These are phyloP conservation scores for Lasioglossum morio DNA, from an alignment of 2,888 invertebrate genomes.

Conservation along the genomic window DNA sequence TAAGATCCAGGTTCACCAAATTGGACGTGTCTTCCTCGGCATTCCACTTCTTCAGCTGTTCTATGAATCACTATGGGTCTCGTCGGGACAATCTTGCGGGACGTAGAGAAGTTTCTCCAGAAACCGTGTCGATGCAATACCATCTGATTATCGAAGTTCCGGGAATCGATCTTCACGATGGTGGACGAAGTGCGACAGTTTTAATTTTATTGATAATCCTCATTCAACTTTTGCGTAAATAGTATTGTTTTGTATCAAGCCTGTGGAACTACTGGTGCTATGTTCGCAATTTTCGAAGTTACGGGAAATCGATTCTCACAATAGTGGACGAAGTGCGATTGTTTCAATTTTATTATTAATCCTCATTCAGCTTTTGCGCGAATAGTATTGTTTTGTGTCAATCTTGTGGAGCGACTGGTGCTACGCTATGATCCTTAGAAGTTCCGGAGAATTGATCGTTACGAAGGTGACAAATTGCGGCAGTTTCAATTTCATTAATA, in stretches of 20 bases:
- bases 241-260: not conserved
- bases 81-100: not conserved
- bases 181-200: not conserved
- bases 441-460: too few species aligned
- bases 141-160: not conserved
- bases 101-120: not conserved
- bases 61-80: constrained; percentile 1
- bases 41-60: constrained; percentile 3
- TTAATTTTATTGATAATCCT: too few species aligned
- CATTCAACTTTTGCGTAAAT: not conserved
- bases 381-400: too few species aligned
- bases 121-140: not conserved
- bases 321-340: too few species aligned
- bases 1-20: constrained; percentile 26
- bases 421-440: not conserved
- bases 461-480: too few species aligned
- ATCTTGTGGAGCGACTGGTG: too few species aligned
- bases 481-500: too few species aligned
- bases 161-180: not conserved
- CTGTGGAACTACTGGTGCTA: too few species aligned
- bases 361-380: too few species aligned
- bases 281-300: too few species aligned
- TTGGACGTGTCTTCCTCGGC: constrained; percentile 19
- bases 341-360: too few species aligned
- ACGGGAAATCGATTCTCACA: too few species aligned